These are phyloP conservation scores for Cyprinodon variegatus DNA, from an alignment of 2,113 vertebrate genomes.

Conservation along the genomic window DNA sequence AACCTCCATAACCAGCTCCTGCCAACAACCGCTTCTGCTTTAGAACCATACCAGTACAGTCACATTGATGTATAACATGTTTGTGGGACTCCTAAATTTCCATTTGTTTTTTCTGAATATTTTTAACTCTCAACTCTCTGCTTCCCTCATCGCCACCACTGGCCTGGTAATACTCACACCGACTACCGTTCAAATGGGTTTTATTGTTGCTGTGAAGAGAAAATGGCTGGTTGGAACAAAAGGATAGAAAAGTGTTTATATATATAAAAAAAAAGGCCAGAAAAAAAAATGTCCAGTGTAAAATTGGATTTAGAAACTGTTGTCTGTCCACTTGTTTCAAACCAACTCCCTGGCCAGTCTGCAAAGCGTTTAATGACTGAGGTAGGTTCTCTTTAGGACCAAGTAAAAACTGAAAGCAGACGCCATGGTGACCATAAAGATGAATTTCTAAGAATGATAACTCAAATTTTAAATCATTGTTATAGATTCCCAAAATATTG, in stretches of 20 bases:
- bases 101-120: constrained; percentile 20
- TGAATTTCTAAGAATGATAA: not conserved
- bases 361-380: constrained; percentile 78
- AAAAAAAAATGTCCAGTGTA: constrained; percentile 74
- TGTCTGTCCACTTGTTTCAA: constrained; percentile 47
- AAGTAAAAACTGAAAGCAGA: constrained; percentile 61
- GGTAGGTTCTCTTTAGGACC: constrained; percentile 81
- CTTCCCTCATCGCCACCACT: constrained; percentile 19
- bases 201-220: constrained; percentile 30
- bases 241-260: constrained; percentile 2
- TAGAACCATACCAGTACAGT: constrained; percentile 42
- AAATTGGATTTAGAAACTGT: constrained; percentile 65
- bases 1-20: constrained; percentile 24
- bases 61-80: constrained; percentile 12
- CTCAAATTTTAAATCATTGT: not conserved
- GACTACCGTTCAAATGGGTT: constrained; percentile 6
- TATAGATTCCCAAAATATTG: constrained; percentile 13
- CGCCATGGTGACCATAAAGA: not conserved
- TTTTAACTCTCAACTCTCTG: constrained; percentile 5
- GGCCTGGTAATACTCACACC: constrained; percentile 2
- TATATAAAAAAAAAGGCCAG: constrained; percentile 20
- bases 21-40: constrained; percentile 32
- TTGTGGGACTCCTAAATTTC: constrained; percentile 6
- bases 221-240: constrained; percentile 45
- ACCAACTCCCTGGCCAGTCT: constrained; percentile 75